Conservation (phyloP, 2,113 vertebrate species). For the Barnardius zonarius region DNA sequence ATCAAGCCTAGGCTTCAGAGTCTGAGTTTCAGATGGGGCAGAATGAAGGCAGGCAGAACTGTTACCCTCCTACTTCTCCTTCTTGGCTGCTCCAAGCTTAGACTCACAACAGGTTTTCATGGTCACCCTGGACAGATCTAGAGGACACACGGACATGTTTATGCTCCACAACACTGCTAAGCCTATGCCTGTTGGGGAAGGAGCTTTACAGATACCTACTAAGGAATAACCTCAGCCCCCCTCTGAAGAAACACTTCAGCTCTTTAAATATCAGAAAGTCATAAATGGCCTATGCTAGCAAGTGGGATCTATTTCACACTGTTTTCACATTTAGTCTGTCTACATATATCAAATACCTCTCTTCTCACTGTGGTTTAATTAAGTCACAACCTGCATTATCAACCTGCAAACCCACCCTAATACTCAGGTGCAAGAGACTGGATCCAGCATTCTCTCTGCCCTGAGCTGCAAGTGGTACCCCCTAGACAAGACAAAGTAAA, state of each 20-base stretch:
- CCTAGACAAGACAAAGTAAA: background rate
- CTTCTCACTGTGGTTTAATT: background rate
- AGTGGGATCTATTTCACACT: background rate
- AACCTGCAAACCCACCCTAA: background rate
- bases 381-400: background rate
- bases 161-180: background rate
- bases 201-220: background rate
- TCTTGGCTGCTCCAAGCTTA: background rate
- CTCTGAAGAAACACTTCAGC: background rate
- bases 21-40: accelerated
- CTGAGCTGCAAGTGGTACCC: background rate
- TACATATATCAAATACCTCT: background rate
- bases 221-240: background rate
- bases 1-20: background rate
- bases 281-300: background rate
- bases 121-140: background rate
- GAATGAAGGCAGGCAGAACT: background rate
- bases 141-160: accelerated
- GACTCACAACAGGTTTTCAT: background rate
- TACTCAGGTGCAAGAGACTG: background rate
- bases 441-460: background rate
- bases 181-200: background rate
- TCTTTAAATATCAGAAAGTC: background rate
- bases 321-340: background rate
- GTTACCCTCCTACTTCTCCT: background rate